Conservation (phyloP, 2,113 vertebrate species). For the Sceloporus undulatus region DNA sequence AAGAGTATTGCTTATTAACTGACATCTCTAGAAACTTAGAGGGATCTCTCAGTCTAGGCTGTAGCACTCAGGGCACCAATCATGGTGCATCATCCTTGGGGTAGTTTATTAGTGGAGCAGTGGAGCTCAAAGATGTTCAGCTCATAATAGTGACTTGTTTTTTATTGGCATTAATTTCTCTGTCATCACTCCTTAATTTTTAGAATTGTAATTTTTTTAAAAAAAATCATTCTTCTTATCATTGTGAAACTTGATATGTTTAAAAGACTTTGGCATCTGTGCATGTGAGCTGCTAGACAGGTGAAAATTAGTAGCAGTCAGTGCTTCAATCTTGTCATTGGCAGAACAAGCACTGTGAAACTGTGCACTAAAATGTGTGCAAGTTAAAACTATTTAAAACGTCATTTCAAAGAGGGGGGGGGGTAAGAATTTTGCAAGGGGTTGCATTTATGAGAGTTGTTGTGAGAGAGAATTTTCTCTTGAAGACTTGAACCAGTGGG, state of each 20-base stretch:
- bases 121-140: conserved; percentile 1
- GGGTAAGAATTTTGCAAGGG: neutral
- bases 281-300: neutral
- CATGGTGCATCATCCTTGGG: conserved; percentile 25
- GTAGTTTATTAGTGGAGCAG: conserved; percentile 46
- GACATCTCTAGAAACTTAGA: neutral
- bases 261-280: neutral
- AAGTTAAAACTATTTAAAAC: neutral
- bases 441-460: neutral
- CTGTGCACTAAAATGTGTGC: neutral
- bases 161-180: neutral
- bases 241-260: neutral
- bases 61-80: neutral
- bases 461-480: neutral
- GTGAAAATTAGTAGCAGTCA: neutral
- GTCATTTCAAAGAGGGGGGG: neutral
- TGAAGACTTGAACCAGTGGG: neutral
- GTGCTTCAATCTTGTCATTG: neutral
- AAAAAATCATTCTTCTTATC: neutral
- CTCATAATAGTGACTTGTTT: neutral
- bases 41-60: neutral
- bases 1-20: neutral
- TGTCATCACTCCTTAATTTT: neutral
- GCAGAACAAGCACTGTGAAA: neutral
- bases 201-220: neutral